Evolutionary conservation across 2,113 vertebrate species (phyloP).

Genomic region (Labrus mixtus): DNA sequence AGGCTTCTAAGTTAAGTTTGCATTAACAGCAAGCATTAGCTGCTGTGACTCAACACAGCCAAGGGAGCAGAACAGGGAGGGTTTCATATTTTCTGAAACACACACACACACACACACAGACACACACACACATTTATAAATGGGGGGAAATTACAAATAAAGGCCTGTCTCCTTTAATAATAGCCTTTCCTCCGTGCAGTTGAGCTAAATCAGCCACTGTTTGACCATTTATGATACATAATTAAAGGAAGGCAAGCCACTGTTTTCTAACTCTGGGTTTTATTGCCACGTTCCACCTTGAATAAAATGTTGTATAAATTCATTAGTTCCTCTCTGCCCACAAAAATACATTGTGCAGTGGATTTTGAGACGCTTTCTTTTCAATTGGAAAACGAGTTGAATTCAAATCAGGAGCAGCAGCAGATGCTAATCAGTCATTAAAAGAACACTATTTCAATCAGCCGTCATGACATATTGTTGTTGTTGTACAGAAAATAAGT

Average conservation of each 20-base stretch:
- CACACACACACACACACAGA: no score
- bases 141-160: constrained; percentile 47
- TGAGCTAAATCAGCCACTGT: constrained; percentile 50
- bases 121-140: constrained; percentile 20
- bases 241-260: constrained; percentile 25
- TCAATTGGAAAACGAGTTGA: not conserved
- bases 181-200: constrained; percentile 25
- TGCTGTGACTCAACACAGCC: constrained; percentile 10
- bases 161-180: constrained; percentile 54
- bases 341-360: not conserved
- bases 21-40: not conserved
- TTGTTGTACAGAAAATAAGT: not conserved
- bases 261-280: constrained; percentile 18
- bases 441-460: constrained; percentile 13
- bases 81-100: constrained; percentile 23
- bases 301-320: constrained; percentile 41
- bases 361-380: constrained; percentile 22
- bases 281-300: constrained; percentile 24
- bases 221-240: constrained; percentile 61
- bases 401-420: constrained; percentile 42
- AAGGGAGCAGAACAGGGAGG: constrained; percentile 10
- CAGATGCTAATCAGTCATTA: constrained; percentile 36
- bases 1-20: not conserved
- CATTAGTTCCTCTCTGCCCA: constrained; percentile 34
- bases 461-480: constrained; percentile 5